Evolutionary conservation across 1,140 invertebrate species (phyloP).

Genomic region (Drosophila pachea): DNA sequence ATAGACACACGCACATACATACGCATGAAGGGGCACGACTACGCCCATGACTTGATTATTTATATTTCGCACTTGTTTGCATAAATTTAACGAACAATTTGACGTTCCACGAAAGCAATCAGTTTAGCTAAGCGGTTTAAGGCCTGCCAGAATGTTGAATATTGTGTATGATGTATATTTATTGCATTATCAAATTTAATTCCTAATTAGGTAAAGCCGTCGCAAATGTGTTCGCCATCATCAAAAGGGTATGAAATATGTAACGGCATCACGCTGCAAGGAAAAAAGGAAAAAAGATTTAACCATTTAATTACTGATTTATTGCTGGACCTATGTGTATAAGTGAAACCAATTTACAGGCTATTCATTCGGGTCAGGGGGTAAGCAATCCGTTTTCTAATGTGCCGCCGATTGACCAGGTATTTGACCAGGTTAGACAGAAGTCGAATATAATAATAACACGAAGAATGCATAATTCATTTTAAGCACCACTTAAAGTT

Average conservation of each 20-base stretch:
- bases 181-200: too few species aligned
- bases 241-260: constrained; percentile 45
- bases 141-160: neutral
- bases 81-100: constrained; percentile 45
- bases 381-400: constrained; percentile 40
- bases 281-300: neutral
- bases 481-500: constrained; percentile 75
- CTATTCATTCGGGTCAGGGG: constrained; percentile 31
- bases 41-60: constrained; percentile 26
- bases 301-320: neutral
- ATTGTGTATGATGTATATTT: constrained; percentile 3
- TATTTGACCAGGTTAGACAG: constrained; percentile 14
- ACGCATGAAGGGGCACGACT: neutral
- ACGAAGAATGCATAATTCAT: constrained; percentile 69
- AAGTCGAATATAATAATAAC: constrained; percentile 47
- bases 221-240: neutral
- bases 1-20: neutral
- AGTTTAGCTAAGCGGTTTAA: constrained; percentile 17
- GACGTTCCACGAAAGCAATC: constrained; percentile 25
- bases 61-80: constrained; percentile 35
- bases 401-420: constrained; percentile 27
- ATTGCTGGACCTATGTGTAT: neutral
- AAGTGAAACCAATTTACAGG: constrained; percentile 56
- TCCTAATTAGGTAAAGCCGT: neutral
- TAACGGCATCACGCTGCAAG: constrained; percentile 36